Evolutionary conservation across 1,140 invertebrate species (phyloP).

Genomic region (Ridgeia piscesae): DNA sequence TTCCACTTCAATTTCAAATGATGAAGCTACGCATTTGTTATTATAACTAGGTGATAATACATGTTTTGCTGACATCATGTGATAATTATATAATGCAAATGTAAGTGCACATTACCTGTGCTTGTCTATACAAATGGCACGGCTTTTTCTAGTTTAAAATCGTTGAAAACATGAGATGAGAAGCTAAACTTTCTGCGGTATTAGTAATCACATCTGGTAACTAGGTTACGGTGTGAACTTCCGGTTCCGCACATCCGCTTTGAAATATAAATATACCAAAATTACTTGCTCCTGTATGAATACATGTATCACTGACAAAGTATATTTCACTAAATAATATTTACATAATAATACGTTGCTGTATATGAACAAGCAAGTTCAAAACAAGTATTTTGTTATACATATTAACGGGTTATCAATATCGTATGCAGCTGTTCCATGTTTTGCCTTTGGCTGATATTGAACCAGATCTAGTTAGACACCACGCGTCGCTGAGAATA

Average conservation of each 20-base stretch:
- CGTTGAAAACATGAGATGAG: not conserved
- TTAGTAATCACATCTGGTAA: slow-evolving; percentile 1
- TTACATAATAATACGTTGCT: not conserved
- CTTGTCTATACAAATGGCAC: not conserved
- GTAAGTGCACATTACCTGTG: not conserved
- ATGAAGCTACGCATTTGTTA: too few species aligned
- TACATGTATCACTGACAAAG: not conserved
- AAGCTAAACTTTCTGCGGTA: not conserved
- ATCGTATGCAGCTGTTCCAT: not conserved
- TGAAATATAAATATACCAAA: not conserved
- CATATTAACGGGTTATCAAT: not conserved
- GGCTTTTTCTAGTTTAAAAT: not conserved
- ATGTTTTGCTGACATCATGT: not conserved
- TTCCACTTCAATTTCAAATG: too few species aligned
- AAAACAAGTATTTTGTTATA: not conserved
- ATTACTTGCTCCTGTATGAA: slow-evolving; percentile 23
- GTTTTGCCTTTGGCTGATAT: too few species aligned
- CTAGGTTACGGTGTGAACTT: not conserved
- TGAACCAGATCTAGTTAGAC: too few species aligned
- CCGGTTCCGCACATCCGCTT: not conserved
- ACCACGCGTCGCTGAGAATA: too few species aligned
- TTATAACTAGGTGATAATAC: too few species aligned
- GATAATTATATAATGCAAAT: not conserved
- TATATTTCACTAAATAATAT: not conserved
- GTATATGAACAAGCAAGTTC: not conserved